Conservation (phyloP, 53 echinoderm and acorn worm genomes). For the Patiria pectinifera region DNA sequence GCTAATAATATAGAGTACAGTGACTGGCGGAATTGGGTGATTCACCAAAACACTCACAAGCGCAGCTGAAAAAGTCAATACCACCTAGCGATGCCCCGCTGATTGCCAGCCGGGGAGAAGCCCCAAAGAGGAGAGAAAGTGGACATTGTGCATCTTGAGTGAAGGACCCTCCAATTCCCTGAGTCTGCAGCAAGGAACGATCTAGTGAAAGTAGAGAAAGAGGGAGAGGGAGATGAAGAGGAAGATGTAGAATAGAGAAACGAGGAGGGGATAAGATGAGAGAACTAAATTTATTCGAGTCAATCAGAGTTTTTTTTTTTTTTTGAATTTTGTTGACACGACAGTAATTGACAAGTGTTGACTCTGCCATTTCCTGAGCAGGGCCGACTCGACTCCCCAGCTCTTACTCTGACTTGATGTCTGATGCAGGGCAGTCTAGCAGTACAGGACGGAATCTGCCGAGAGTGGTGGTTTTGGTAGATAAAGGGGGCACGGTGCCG, state of each 20-base stretch:
- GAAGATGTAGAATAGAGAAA: neutral
- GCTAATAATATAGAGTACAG: conserved; percentile 55
- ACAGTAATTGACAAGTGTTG: conserved; percentile 65
- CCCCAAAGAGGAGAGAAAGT: conserved; percentile 44
- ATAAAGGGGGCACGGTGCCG: neutral
- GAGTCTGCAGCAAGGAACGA: conserved; percentile 40
- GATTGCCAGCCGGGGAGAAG: conserved; percentile 54
- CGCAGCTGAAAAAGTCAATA: conserved; percentile 63
- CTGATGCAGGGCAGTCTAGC: conserved; percentile 28
- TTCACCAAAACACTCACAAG: conserved; percentile 63
- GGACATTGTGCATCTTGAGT: conserved; percentile 61
- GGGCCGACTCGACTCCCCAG: neutral
- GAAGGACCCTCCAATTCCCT: conserved; percentile 45
- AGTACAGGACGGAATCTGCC: neutral
- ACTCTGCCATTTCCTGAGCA: conserved; percentile 63
- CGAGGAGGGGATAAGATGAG: neutral
- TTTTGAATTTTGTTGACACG: conserved; percentile 50
- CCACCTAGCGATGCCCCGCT: conserved; percentile 57
- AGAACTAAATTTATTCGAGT: conserved; percentile 51
- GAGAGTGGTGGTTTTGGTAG: neutral
- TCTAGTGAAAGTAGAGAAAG: conserved; percentile 3
- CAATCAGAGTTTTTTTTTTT: conserved; percentile 36
- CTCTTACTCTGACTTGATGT: conserved; percentile 30
- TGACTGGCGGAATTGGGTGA: conserved; percentile 60
- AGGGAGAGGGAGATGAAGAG: conserved; percentile 24